phyloP scores from a whole-genome alignment of 2,113 vertebrate genomes.

The Melanocharis versteri region DNA sequence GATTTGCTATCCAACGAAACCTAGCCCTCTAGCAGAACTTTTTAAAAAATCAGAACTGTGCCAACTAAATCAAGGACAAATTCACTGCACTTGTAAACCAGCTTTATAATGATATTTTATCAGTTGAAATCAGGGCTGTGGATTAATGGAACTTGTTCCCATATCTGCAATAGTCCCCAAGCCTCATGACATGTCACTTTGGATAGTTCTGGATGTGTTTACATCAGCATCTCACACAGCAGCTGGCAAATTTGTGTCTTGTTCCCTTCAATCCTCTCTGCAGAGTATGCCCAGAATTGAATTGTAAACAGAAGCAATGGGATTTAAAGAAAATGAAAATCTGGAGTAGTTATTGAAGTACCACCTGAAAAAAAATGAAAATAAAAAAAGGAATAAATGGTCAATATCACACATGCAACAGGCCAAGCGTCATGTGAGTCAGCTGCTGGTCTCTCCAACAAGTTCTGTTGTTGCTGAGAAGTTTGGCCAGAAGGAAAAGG shows the following conservation, averaged over 20 bases:
- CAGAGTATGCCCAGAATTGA: background rate
- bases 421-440: background rate
- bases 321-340: background rate
- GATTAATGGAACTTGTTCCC: background rate
- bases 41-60: background rate
- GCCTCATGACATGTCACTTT: background rate
- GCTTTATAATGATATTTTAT: background rate
- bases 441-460: background rate
- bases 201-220: background rate
- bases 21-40: background rate
- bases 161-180: background rate
- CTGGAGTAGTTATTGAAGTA: background rate
- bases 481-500: background rate
- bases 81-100: background rate
- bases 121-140: background rate
- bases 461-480: background rate
- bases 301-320: background rate
- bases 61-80: background rate
- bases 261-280: background rate
- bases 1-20: background rate
- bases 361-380: background rate
- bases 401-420: background rate
- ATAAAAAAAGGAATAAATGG: background rate
- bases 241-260: background rate
- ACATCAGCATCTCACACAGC: background rate